Base-by-base conservation (phyloP, 2,888 invertebrate genomes). In the Lithosia quadra region DNA sequence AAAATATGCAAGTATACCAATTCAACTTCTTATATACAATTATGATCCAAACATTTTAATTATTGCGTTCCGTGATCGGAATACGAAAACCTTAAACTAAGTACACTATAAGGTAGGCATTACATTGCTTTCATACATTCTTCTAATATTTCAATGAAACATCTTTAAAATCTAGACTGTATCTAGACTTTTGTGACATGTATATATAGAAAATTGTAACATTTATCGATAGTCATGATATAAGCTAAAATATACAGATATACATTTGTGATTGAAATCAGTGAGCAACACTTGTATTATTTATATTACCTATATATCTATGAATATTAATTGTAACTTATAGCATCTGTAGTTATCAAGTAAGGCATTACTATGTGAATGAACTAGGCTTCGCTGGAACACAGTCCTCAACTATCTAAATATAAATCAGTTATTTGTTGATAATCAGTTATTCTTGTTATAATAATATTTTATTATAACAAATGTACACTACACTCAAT, bases 311-410 rank as follows among this genome's bases (percentile, higher is more conserved):
- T 79, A 80, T 84, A 82, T 76, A 80, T 76, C 77, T 80, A 80
- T 74, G 77, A 79, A 77, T 79, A 80, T 72, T 74, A 77, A 76
- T 74, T 72, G 68, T 80, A 81, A 78, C 74, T 70, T 80, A 80
- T 74, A 83, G 76, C 75, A 78, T 83, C 77, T 82, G 79, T 80
- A 80, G 78, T 81, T 75, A 78, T 84, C 75, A 81, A 74, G 76
- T 85, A 87, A 87, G 87, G 86, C 87, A 84, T 84, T 83, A 81
- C 86, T 86, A 86, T 84, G 80, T 83, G 80, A 86, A 78, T 77
- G 74, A 83, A 80, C 82, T 82, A 86, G 83, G 82, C 84, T 80
- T 83, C 81, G 80, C 82, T 76, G 79, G 77, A 79, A 82, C 78
- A 81, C 78, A 72, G 72, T 81, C 71, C 66, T 80, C 72, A 73